Percentiles rank a stretch among this genome's conserved stretches.
phyloP scores from a whole-genome alignment of 2,797 vertebrate species.

The Lacerta agilis region DNA sequence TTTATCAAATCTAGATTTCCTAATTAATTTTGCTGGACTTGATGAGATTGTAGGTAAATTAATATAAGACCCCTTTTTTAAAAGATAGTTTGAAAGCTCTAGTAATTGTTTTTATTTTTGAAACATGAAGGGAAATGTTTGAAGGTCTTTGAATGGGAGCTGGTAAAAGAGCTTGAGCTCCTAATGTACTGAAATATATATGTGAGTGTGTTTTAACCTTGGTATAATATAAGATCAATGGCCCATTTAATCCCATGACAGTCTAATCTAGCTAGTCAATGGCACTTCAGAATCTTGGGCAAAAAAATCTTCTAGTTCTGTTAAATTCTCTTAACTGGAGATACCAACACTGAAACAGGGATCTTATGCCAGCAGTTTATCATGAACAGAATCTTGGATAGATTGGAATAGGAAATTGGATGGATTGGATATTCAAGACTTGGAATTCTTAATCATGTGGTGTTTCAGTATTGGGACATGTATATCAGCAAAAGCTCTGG shows the following conservation, averaged over 20 bases:
- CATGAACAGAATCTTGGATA: not conserved
- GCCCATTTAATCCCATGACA: not conserved
- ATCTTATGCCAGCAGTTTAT: not conserved
- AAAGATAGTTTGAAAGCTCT: not conserved
- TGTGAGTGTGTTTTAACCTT: not conserved
- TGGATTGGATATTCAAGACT: not conserved
- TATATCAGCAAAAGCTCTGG: not conserved
- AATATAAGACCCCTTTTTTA: not conserved
- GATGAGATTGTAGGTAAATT: slow-evolving; percentile 34
- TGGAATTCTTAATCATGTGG: not conserved
- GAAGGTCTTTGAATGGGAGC: not conserved
- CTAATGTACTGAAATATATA: not conserved
- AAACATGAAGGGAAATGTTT: not conserved
- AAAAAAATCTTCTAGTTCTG: not conserved
- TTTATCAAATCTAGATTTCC: slow-evolving; percentile 31
- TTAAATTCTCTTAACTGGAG: not conserved
- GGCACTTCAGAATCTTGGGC: not conserved
- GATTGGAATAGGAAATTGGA: too few species aligned
- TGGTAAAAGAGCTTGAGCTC: not conserved
- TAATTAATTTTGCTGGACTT: slow-evolving; percentile 26
- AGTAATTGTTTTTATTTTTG: not conserved
- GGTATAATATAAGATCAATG: too few species aligned
- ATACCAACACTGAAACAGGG: not conserved
- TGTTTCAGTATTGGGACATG: not conserved
- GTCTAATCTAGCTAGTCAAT: not conserved